Evolutionary conservation across 2,797 vertebrate genomes (phyloP).

Genomic region (Urocyon cinereoargenteus): DNA sequence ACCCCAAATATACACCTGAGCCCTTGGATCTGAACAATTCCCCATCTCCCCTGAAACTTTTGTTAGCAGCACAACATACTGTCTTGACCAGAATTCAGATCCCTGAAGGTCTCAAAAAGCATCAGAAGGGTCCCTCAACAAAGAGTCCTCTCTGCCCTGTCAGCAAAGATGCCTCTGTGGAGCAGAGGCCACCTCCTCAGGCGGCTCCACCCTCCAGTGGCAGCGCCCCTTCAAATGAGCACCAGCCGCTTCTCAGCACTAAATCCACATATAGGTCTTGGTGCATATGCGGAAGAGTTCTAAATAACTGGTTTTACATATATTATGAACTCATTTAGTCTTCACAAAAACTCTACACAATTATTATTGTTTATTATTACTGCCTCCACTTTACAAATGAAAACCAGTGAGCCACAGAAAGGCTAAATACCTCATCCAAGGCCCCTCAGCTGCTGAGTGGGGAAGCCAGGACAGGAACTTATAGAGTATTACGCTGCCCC

Average conservation of each 20-base stretch:
- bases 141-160: background rate
- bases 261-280: background rate
- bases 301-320: background rate
- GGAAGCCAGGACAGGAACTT: background rate
- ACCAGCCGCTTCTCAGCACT: background rate
- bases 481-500: background rate
- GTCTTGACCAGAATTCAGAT: slow-evolving; percentile 34
- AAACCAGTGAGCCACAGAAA: slow-evolving; percentile 17
- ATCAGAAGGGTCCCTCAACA: background rate
- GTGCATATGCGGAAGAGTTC: background rate
- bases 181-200: background rate
- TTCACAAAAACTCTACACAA: slow-evolving; percentile 8
- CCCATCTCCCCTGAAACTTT: background rate
- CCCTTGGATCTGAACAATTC: background rate
- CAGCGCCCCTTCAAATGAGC: background rate
- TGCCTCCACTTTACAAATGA: background rate
- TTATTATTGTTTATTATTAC: slow-evolving; percentile 27
- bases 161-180: background rate
- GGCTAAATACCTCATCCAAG: background rate
- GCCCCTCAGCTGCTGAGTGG: background rate
- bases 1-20: background rate
- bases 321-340: slow-evolving; percentile 25
- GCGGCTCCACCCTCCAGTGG: background rate
- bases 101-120: background rate
- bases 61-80: background rate